Percentiles rank a stretch among this genome's conserved stretches.
These are phyloP conservation scores for Choloepus hoffmanni DNA, from an alignment of 2,113 vertebrate species.

Conservation along the genomic window DNA sequence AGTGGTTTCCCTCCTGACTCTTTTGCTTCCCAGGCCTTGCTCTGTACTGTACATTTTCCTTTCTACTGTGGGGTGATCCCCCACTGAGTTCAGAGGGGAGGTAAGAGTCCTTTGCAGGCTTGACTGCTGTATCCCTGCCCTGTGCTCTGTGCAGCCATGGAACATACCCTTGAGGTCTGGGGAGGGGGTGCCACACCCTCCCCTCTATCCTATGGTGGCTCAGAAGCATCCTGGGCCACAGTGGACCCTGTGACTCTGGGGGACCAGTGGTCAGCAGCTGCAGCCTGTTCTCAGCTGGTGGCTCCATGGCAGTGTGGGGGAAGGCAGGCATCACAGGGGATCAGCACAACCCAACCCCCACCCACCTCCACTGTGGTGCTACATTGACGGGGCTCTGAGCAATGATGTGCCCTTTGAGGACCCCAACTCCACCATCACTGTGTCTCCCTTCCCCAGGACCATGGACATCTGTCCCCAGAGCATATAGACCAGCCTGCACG, in stretches of 20 bases:
- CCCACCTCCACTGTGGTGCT: not conserved
- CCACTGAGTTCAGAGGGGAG: slow-evolving; percentile 67
- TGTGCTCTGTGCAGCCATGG: not conserved
- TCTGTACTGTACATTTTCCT: slow-evolving; percentile 51
- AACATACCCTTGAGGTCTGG: too few relatives aligned
- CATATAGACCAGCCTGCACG: not conserved
- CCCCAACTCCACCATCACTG: not conserved
- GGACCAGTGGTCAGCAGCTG: too few relatives aligned
- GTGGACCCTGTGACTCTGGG: not conserved
- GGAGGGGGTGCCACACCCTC: not conserved
- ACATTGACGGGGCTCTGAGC: slow-evolving; percentile 54
- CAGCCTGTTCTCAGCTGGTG: fast-evolving
- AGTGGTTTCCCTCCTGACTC: fast-evolving
- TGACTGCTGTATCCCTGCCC: fast-evolving
- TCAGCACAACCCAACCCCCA: not conserved
- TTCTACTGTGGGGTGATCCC: slow-evolving; percentile 71
- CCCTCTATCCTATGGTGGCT: fast-evolving
- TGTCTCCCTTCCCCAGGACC: slow-evolving; percentile 12
- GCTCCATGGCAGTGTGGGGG: fast-evolving
- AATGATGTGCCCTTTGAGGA: slow-evolving; percentile 50
- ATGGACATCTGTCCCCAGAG: slow-evolving; percentile 75
- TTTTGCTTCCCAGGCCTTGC: slow-evolving; percentile 54
- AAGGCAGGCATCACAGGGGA: not conserved
- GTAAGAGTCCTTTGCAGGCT: slow-evolving; percentile 40
- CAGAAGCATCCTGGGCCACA: not conserved